Conservation (phyloP, 2,113 vertebrate genomes). For the Anhinga anhinga region DNA sequence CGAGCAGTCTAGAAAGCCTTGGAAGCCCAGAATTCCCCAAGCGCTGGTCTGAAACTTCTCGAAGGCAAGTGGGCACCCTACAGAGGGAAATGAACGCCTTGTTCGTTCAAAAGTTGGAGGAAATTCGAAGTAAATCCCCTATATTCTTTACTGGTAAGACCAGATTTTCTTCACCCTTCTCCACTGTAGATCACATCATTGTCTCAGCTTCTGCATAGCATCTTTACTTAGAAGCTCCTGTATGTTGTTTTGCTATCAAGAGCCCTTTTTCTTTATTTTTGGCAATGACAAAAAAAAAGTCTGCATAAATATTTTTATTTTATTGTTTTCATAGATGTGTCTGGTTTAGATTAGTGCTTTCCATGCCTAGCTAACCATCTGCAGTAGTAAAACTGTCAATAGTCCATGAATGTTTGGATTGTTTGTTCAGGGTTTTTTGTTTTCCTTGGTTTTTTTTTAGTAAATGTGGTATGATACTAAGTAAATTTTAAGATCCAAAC, state of each 20-base stretch:
- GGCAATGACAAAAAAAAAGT: not conserved
- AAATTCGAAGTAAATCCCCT: conserved; percentile 92
- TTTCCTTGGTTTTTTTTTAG: not conserved
- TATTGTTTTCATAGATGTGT: not conserved
- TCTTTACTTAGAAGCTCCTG: conserved; percentile 31
- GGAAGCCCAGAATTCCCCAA: conserved; percentile 78
- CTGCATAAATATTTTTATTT: not conserved
- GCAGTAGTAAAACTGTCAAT: conserved; percentile 17
- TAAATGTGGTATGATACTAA: conserved; percentile 42
- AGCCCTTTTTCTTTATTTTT: conserved; percentile 5
- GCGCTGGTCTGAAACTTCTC: conserved; percentile 75
- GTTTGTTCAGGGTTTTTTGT: not conserved
- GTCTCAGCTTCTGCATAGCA: not conserved
- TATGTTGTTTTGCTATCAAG: conserved; percentile 6
- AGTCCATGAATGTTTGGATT: conserved; percentile 5
- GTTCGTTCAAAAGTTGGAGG: conserved; percentile 95
- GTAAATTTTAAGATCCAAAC: conserved; percentile 59
- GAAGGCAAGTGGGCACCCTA: conserved; percentile 86
- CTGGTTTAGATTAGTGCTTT: conserved; percentile 33
- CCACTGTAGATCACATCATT: not conserved
- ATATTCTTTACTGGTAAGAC: conserved; percentile 94
- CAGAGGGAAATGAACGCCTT: conserved; percentile 96
- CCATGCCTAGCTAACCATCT: not conserved
- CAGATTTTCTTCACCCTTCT: conserved; percentile 51
- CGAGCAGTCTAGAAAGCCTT: conserved; percentile 84